Base-by-base conservation (phyloP, 2,888 invertebrate genomes). In the Drosophila macrothrix region DNA sequence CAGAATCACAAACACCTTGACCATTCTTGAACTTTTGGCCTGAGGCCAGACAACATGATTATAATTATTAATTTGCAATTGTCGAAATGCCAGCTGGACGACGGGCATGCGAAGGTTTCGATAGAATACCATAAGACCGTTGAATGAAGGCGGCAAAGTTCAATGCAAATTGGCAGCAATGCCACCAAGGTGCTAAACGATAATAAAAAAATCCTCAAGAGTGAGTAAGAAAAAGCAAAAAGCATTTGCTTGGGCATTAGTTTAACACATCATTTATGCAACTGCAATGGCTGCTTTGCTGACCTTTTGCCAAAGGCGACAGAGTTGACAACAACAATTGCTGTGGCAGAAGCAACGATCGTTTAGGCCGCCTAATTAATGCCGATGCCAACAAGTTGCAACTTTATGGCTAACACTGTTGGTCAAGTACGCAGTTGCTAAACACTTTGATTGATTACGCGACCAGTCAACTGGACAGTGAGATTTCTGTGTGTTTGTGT, bases 241-340 rank as follows among this genome's bases (percentile, higher is more conserved):
- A 33, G 78, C 54, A 54, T 54, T 39, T 68, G 80, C 55, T 80
- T 76, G 77, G 72, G 54, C 67, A 80, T 81, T 78, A 77, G 79
- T 75, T 90, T 79, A 83, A 76, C 88, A 83, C 83, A 78, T 89
- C 70, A 84, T 84, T 80, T 80, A 81, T 83, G 80, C 80, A 80
- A 87, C 67, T 77, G 54, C 78, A 71, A 80, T 76, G 78, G 75
- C 67, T 60, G 80, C 69, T 64, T 74, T 71, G 79, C 66, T 87
- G 88, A 90, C 83, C 90, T 90, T 88, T 86, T 62, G 63, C 63
- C 63, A 37, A 66, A 76, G 71, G 70, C 69, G 54, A 54, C 68
- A 52, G 43, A 60, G 62, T 70, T 67, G 70, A 63, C 66, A 66
- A 68, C 73, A 66, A 58, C 66, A 55, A 28, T 50, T 37, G 58